Evolutionary conservation across 2,888 invertebrate species (phyloP).

Genomic region (Anticlea derivata): DNA sequence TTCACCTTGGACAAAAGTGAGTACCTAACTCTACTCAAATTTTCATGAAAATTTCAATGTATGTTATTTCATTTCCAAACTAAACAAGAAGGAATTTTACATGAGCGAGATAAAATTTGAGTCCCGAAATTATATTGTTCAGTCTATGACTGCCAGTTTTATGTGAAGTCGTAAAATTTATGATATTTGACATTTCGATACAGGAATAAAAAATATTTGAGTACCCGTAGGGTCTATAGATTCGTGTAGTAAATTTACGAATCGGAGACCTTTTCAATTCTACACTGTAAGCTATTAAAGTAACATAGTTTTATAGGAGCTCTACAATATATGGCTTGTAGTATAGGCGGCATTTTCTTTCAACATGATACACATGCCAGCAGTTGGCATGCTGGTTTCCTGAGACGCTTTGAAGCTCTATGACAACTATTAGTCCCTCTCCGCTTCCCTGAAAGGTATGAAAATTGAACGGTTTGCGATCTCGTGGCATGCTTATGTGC

Average conservation of each 20-base stretch:
- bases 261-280: slow-evolving; percentile 7
- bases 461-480: no score
- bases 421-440: no score
- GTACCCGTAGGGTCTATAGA: slow-evolving; percentile 29
- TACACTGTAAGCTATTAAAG: not conserved
- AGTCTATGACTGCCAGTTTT: slow-evolving; percentile 37
- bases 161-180: slow-evolving; percentile 35
- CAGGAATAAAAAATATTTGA: slow-evolving; percentile 37
- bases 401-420: no score
- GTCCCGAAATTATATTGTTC: slow-evolving; percentile 35
- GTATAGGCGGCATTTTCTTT: no score
- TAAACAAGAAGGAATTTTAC: slow-evolving; percentile 10
- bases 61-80: not conserved
- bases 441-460: no score
- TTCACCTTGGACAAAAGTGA: not conserved
- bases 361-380: no score
- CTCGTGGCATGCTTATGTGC: no score
- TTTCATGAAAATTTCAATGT: no score
- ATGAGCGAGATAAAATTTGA: slow-evolving; percentile 22
- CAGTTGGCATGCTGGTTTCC: no score
- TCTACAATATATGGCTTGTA: no score
- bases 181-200: slow-evolving; percentile 40
- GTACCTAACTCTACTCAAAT: no score
- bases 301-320: no score
- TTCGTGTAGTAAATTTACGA: slow-evolving; percentile 18